Evolutionary conservation across 2,797 vertebrate genomes (phyloP).

Genomic region (Falco naumanni): DNA sequence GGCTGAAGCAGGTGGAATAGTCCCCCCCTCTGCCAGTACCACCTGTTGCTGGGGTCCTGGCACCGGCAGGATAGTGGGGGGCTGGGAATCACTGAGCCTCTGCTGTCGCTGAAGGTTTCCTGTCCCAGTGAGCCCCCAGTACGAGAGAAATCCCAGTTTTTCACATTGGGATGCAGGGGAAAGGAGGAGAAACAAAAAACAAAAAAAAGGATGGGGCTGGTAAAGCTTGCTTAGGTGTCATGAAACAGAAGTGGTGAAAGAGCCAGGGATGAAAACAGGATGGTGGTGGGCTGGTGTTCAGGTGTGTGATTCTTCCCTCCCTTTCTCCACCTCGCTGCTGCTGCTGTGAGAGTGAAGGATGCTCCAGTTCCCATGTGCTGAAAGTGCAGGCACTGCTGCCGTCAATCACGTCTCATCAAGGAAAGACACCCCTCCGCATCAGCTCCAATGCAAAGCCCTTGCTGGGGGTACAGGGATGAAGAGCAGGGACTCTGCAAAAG

Average conservation of each 20-base stretch:
- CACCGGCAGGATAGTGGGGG: background rate
- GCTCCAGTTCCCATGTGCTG: background rate
- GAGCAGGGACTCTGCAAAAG: background rate
- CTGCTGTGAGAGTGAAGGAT: background rate
- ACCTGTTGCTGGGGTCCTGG: background rate
- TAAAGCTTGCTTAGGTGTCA: background rate
- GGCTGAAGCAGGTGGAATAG: background rate
- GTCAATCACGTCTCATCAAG: rapidly evolving
- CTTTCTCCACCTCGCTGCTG: background rate
- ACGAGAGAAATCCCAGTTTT: background rate
- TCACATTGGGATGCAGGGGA: background rate
- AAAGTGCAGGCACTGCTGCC: background rate
- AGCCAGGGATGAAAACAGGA: background rate
- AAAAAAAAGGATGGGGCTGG: background rate
- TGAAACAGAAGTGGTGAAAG: background rate
- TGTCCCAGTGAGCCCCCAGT: background rate
- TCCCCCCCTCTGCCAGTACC: background rate
- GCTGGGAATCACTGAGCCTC: background rate
- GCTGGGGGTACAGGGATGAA: background rate
- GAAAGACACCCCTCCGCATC: background rate
- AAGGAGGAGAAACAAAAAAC: background rate
- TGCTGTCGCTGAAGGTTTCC: background rate
- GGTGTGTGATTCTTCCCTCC: background rate
- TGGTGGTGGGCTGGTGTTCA: background rate
- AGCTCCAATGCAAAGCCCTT: background rate